A percentile compares a stretch with the other conserved stretches of the same genome.
Conservation (phyloP, 2,797 vertebrate species). For the Enteromius unitaeniatus region DNA sequence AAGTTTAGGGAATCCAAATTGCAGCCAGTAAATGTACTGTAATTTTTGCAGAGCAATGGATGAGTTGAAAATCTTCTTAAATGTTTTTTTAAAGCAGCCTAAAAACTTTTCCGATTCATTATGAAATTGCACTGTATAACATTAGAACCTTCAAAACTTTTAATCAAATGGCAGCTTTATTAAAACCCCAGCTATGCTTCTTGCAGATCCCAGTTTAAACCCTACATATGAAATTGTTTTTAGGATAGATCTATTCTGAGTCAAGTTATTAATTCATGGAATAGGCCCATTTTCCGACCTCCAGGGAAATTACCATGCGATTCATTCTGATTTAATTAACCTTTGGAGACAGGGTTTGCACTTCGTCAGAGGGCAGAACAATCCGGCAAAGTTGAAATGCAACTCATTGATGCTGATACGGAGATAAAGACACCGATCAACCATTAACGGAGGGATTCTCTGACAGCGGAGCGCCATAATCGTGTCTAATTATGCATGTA, state of each 20-base stretch:
- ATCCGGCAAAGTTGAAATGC: slow-evolving; percentile 47
- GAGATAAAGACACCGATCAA: neutral
- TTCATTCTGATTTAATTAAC: slow-evolving; percentile 70
- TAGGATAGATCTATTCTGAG: slow-evolving; percentile 74
- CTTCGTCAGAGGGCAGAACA: slow-evolving; percentile 48
- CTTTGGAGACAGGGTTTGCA: slow-evolving; percentile 61
- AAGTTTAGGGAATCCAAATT: slow-evolving; percentile 14
- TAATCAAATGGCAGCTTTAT: slow-evolving; percentile 2
- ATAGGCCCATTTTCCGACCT: slow-evolving; percentile 72
- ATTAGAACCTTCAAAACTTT: neutral
- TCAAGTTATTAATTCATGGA: slow-evolving; percentile 78
- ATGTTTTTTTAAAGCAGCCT: neutral
- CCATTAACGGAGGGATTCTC: slow-evolving; percentile 27
- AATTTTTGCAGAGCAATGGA: neutral
- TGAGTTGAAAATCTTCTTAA: neutral
- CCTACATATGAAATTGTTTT: slow-evolving; percentile 57
- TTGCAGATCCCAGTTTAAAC: slow-evolving; percentile 57
- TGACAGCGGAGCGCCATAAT: slow-evolving; percentile 25
- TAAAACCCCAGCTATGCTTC: slow-evolving; percentile 15
- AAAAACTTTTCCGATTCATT: neutral
- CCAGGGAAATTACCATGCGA: slow-evolving; percentile 77
- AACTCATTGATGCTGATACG: slow-evolving; percentile 35
- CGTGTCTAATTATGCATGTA: slow-evolving; percentile 36
- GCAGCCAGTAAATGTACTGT: neutral
- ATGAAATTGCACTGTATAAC: neutral